A percentile compares a stretch with the other conserved stretches of the same genome.
Conservation (phyloP, 2,888 invertebrate genomes). For the Drosophila setosimentum region DNA sequence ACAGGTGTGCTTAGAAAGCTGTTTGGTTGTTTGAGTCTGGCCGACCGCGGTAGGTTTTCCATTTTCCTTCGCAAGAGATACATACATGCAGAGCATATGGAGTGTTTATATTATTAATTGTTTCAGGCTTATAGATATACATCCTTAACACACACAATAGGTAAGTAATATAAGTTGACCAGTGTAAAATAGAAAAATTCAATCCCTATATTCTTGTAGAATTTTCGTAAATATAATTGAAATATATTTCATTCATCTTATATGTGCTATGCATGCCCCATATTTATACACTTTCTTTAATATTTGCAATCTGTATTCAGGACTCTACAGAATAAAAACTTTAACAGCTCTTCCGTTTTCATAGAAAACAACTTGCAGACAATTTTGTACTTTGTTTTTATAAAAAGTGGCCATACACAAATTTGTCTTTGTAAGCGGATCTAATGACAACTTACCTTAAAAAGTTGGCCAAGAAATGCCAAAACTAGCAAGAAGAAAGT, state of each 20-base stretch:
- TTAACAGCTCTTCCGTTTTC: constrained; percentile 3
- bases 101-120: constrained; percentile 24
- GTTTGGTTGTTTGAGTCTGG: constrained; percentile 3
- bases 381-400: constrained; percentile 26
- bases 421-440: constrained; percentile 56
- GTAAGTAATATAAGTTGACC: background rate
- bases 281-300: background rate
- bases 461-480: constrained; percentile 50
- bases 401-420: constrained; percentile 39
- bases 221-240: background rate
- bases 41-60: constrained; percentile 19
- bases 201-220: background rate
- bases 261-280: background rate
- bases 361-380: constrained; percentile 21
- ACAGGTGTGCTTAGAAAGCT: constrained; percentile 30
- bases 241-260: background rate
- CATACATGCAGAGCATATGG: background rate
- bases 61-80: constrained; percentile 9
- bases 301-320: background rate
- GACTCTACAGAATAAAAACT: background rate
- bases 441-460: constrained; percentile 62
- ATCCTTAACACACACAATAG: background rate
- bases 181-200: background rate
- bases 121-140: background rate
- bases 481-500: constrained; percentile 37